Evolutionary conservation across 2,888 invertebrate genomes (phyloP).

Genomic region (Cheilosia vernalis): DNA sequence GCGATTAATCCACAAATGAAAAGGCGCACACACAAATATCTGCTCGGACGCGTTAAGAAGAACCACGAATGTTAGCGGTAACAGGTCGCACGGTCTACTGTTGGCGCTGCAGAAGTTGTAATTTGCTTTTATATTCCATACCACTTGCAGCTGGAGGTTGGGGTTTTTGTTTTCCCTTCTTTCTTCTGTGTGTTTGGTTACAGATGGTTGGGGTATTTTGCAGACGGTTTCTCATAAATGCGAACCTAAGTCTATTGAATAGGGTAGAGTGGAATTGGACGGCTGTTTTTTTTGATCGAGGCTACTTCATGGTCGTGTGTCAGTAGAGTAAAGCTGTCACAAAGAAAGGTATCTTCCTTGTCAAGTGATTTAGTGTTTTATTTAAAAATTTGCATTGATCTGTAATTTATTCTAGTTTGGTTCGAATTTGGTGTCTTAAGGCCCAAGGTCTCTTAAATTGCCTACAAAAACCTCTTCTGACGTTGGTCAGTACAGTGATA

Average conservation of each 20-base stretch:
- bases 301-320: too few species aligned
- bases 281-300: not conserved
- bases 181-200: constrained; percentile 14
- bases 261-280: constrained; percentile 24
- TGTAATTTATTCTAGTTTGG: too few species aligned
- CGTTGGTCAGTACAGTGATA: too few species aligned
- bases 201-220: constrained; percentile 49
- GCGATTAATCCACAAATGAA: constrained; percentile 19
- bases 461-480: too few species aligned
- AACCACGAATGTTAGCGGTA: constrained; percentile 37
- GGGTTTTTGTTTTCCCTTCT: not conserved
- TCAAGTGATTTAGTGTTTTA: too few species aligned
- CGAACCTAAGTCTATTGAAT: not conserved
- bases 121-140: constrained; percentile 81
- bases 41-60: constrained; percentile 30
- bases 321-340: not conserved
- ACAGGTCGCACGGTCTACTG: constrained; percentile 80
- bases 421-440: too few species aligned
- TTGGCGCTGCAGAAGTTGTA: constrained; percentile 79
- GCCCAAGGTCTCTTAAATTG: too few species aligned
- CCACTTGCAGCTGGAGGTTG: constrained; percentile 56
- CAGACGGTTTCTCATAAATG: constrained; percentile 13
- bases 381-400: too few species aligned
- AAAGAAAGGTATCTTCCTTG: too few species aligned
- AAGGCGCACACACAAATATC: constrained; percentile 30